A percentile compares a stretch with the other conserved stretches of the same genome.
Evolutionary conservation across 2,113 vertebrate genomes (phyloP).

Genomic region (Neolamprologus caudopunctatus): DNA sequence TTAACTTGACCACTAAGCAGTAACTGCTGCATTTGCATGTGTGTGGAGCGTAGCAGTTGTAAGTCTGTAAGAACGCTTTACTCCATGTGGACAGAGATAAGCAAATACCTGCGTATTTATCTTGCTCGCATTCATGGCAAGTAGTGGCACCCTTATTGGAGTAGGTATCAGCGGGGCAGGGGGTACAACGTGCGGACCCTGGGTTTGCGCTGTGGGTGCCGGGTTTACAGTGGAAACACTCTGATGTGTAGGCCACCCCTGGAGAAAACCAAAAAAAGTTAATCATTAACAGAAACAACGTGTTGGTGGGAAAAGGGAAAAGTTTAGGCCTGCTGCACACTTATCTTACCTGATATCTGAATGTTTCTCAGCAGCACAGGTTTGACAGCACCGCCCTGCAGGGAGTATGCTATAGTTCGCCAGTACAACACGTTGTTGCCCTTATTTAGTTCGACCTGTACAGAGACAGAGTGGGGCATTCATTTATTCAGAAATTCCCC

Average conservation of each 20-base stretch:
- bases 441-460: slow-evolving; percentile 76
- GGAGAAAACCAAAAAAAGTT: not conserved
- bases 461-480: not conserved
- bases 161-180: slow-evolving; percentile 76
- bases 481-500: not conserved
- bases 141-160: slow-evolving; percentile 82
- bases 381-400: slow-evolving; percentile 72
- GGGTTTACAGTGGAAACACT: slow-evolving; percentile 93
- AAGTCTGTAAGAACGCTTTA: not conserved
- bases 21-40: slow-evolving; percentile 17
- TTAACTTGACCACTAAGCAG: not conserved
- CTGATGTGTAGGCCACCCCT: slow-evolving; percentile 93
- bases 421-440: slow-evolving; percentile 94
- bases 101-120: slow-evolving; percentile 78
- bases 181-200: slow-evolving; percentile 77
- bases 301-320: not conserved
- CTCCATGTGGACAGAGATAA: not conserved
- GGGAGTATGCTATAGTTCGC: slow-evolving; percentile 79
- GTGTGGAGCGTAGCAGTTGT: not conserved
- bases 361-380: slow-evolving; percentile 87
- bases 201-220: slow-evolving; percentile 77
- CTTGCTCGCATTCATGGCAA: slow-evolving; percentile 78
- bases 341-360: slow-evolving; percentile 79
- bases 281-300: not conserved
- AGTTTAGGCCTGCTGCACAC: not conserved